Percentiles rank a stretch among this genome's conserved stretches.
Conservation (phyloP, 1,140 invertebrate genomes). For the Leptonema lineaticorne region DNA sequence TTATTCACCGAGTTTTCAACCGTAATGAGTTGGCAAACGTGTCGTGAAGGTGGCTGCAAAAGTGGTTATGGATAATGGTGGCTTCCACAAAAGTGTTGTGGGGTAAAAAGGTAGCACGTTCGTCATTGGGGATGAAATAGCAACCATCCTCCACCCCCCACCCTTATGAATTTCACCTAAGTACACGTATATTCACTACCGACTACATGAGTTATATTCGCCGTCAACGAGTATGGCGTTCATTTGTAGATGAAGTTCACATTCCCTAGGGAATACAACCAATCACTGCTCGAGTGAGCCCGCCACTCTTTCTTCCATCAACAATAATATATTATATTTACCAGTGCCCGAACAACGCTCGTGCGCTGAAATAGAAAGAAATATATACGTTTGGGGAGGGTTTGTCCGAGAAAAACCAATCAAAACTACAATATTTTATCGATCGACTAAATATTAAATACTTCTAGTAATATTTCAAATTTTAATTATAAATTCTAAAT, state of each 20-base stretch:
- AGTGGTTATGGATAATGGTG: too few relatives aligned
- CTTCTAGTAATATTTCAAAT: too few relatives aligned
- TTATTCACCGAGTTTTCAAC: too few relatives aligned
- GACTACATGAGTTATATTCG: constrained; percentile 38
- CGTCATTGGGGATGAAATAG: too few relatives aligned
- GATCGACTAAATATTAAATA: too few relatives aligned
- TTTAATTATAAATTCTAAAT: not conserved
- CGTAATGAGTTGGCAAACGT: too few relatives aligned
- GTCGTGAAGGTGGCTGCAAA: too few relatives aligned
- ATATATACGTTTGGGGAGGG: not conserved
- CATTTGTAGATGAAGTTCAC: constrained; percentile 42
- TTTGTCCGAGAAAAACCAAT: not conserved
- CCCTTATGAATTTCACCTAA: too few relatives aligned
- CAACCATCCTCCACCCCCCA: too few relatives aligned
- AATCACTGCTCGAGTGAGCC: constrained; percentile 38
- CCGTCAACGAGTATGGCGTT: constrained; percentile 38
- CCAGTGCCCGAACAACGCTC: not conserved
- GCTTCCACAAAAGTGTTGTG: too few relatives aligned
- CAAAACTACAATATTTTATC: not conserved
- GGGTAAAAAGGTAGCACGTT: too few relatives aligned
- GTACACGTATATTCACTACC: not conserved
- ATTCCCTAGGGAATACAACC: constrained; percentile 38
- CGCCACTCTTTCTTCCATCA: constrained; percentile 23
- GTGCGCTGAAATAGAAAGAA: not conserved
- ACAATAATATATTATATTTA: constrained; percentile 28